Evolutionary conservation across 2,888 invertebrate genomes (phyloP).

Genomic region (Scaptomyza polygonia): DNA sequence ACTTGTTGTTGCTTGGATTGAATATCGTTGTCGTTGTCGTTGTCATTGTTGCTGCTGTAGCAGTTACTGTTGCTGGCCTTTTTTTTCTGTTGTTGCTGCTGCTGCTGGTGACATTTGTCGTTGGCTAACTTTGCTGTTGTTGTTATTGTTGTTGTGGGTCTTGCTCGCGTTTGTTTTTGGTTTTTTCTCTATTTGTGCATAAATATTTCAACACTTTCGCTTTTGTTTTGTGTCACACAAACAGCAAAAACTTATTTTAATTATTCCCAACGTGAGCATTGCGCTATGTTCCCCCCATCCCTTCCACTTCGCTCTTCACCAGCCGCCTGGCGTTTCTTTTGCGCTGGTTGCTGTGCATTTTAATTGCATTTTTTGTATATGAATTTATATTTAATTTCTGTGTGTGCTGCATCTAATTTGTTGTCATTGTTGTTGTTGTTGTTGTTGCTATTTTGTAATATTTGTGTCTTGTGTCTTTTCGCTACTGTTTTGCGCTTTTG

Average conservation of each 20-base stretch:
- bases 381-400: slow-evolving; percentile 76
- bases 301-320: background rate
- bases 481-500: slow-evolving; percentile 52
- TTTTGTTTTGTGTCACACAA: slow-evolving; percentile 73
- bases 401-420: slow-evolving; percentile 76
- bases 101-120: slow-evolving; percentile 55
- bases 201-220: slow-evolving; percentile 81
- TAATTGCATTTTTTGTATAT: slow-evolving; percentile 78
- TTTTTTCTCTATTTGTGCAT: slow-evolving; percentile 64
- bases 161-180: slow-evolving; percentile 13
- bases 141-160: slow-evolving; percentile 25
- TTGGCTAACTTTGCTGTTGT: slow-evolving; percentile 23
- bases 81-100: background rate
- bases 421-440: slow-evolving; percentile 45
- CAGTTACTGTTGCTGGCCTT: slow-evolving; percentile 7
- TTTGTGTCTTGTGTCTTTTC: slow-evolving; percentile 39
- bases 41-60: slow-evolving; percentile 22
- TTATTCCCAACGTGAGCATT: slow-evolving; percentile 63
- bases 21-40: slow-evolving; percentile 37
- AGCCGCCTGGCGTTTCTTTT: slow-evolving; percentile 12
- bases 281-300: background rate
- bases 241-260: slow-evolving; percentile 65
- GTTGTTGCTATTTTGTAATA: slow-evolving; percentile 66
- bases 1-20: slow-evolving; percentile 44
- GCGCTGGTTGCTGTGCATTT: slow-evolving; percentile 68